phyloP scores from a whole-genome alignment of 2,113 vertebrate genomes.

The Corythaeola cristata region DNA sequence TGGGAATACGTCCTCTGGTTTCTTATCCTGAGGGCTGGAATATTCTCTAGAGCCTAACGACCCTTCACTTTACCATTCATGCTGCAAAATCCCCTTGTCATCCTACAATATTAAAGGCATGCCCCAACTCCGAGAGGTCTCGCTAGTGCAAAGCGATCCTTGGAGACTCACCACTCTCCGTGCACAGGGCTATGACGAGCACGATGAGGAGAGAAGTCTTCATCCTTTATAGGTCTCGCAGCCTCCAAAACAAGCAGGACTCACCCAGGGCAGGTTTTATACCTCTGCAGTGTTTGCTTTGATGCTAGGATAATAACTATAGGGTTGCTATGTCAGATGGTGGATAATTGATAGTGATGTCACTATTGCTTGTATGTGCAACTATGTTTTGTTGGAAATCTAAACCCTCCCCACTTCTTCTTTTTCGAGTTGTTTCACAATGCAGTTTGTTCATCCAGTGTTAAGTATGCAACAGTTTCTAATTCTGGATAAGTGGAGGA shows the following conservation, averaged over 20 bases:
- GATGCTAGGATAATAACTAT: not conserved
- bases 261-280: conserved; percentile 32
- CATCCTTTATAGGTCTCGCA: conserved; percentile 8
- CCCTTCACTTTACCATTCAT: not conserved
- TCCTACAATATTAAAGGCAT: not conserved
- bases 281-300: not conserved
- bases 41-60: not conserved
- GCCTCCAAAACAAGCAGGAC: not conserved
- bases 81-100: not conserved
- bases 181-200: not conserved
- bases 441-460: not conserved
- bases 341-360: not conserved
- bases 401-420: not conserved
- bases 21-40: not conserved
- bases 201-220: conserved; percentile 23
- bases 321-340: not conserved
- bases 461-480: not conserved
- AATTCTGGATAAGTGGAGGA: not conserved
- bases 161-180: not conserved
- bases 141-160: not conserved
- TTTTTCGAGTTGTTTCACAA: not conserved
- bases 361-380: not conserved
- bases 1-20: not conserved
- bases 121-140: not conserved
- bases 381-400: not conserved